Percentiles rank a stretch among this genome's conserved stretches.
phyloP scores from a whole-genome alignment of 37 sponge, comb jelly and placozoan species.

The Aplysina aerophoba region DNA sequence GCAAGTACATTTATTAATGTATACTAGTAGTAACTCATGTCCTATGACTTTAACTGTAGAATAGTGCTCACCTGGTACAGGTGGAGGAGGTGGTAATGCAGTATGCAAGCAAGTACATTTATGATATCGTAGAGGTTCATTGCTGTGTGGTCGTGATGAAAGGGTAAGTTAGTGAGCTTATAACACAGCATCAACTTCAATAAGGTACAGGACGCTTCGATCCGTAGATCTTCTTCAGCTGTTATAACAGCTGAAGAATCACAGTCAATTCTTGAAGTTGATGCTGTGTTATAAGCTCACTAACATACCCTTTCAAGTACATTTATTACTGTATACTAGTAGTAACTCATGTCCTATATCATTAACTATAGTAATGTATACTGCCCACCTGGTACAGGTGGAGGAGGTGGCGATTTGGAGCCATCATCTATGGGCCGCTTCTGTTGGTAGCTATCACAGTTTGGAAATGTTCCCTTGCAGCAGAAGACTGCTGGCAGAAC shows the following conservation, averaged over 20 bases:
- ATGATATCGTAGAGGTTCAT: too few species aligned
- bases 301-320: background rate
- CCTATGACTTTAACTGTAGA: background rate
- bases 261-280: background rate
- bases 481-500: constrained; percentile 48
- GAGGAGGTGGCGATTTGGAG: constrained; percentile 25
- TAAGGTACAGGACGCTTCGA: too few species aligned
- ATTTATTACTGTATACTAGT: background rate
- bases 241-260: too few species aligned
- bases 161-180: too few species aligned
- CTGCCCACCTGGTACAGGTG: background rate
- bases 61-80: background rate
- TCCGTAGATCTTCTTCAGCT: too few species aligned
- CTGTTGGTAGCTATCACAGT: constrained; percentile 53
- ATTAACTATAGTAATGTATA: background rate
- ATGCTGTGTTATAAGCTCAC: too few species aligned
- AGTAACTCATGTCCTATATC: background rate
- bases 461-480: constrained; percentile 42
- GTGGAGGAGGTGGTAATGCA: constrained; percentile 35
- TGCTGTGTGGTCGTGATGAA: too few species aligned
- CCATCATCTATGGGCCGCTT: constrained; percentile 58
- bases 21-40: background rate
- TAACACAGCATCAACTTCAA: too few species aligned
- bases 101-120: too few species aligned
- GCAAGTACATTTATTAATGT: background rate